These are phyloP conservation scores for Protobothrops flavoviridis DNA, from an alignment of 2,113 vertebrate genomes.

Conservation along the genomic window DNA sequence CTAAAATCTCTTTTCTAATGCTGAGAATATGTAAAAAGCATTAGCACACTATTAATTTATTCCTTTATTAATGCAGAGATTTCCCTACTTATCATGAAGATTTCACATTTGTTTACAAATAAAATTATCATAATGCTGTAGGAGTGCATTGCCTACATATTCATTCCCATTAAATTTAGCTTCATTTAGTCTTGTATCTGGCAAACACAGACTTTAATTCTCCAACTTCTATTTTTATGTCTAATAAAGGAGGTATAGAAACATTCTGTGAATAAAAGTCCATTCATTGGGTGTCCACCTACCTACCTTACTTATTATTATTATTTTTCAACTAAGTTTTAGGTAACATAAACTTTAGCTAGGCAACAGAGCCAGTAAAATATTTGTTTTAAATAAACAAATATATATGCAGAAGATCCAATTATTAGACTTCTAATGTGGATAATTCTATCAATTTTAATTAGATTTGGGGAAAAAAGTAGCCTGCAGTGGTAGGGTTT, in stretches of 20 bases:
- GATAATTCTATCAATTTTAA: neutral
- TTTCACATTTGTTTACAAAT: slow-evolving; percentile 43
- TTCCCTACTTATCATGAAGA: slow-evolving; percentile 52
- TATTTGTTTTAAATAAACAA: neutral
- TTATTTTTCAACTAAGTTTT: slow-evolving; percentile 10
- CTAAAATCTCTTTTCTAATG: slow-evolving; percentile 53
- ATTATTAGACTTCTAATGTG: neutral
- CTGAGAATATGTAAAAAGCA: slow-evolving; percentile 61
- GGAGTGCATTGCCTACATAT: slow-evolving; percentile 54
- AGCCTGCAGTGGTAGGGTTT: neutral
- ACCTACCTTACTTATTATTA: neutral
- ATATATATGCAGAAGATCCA: neutral
- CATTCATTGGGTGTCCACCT: slow-evolving; percentile 57
- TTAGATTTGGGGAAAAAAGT: neutral
- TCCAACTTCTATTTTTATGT: slow-evolving; percentile 63
- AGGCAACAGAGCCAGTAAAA: neutral
- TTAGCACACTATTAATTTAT: slow-evolving; percentile 63
- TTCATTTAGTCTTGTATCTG: slow-evolving; percentile 54
- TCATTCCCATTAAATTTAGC: slow-evolving; percentile 63
- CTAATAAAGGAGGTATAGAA: slow-evolving; percentile 56
- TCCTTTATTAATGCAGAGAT: slow-evolving; percentile 64
- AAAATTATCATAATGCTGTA: slow-evolving; percentile 41
- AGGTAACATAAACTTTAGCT: slow-evolving; percentile 16
- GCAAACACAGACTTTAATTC: slow-evolving; percentile 56
- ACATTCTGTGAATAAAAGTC: slow-evolving; percentile 68